Evolutionary conservation across 2,888 invertebrate genomes (phyloP).

Genomic region (Himalopsyche japonica): DNA sequence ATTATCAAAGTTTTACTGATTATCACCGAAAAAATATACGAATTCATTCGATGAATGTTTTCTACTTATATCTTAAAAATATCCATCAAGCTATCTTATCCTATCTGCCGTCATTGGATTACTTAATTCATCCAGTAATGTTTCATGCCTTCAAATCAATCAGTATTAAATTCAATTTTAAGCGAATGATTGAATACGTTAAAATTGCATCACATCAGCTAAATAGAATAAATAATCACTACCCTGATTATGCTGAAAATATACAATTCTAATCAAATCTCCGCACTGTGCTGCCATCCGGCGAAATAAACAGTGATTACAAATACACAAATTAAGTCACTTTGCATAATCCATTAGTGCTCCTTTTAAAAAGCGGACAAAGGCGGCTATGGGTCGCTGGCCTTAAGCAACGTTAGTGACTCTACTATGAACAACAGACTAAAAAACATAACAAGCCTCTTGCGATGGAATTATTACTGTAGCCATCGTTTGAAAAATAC

Average conservation of each 20-base stretch:
- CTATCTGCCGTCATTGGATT: too few relatives aligned
- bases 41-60: too few relatives aligned
- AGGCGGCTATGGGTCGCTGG: background rate
- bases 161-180: too few relatives aligned
- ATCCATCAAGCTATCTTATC: too few relatives aligned
- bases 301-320: constrained; percentile 10
- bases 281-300: background rate
- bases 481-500: background rate
- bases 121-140: too few relatives aligned
- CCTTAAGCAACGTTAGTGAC: background rate
- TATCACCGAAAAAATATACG: too few relatives aligned
- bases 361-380: background rate
- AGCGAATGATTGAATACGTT: too few relatives aligned
- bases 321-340: constrained; percentile 20
- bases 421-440: background rate
- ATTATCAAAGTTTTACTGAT: too few relatives aligned
- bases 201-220: background rate
- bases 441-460: background rate
- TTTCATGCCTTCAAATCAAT: too few relatives aligned
- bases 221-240: background rate
- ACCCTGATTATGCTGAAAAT: background rate
- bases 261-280: background rate
- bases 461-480: background rate
- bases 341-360: constrained; percentile 34
- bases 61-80: too few relatives aligned